phyloP scores from a whole-genome alignment of 2,888 invertebrate genomes.

The Troides oblongomaculatus region DNA sequence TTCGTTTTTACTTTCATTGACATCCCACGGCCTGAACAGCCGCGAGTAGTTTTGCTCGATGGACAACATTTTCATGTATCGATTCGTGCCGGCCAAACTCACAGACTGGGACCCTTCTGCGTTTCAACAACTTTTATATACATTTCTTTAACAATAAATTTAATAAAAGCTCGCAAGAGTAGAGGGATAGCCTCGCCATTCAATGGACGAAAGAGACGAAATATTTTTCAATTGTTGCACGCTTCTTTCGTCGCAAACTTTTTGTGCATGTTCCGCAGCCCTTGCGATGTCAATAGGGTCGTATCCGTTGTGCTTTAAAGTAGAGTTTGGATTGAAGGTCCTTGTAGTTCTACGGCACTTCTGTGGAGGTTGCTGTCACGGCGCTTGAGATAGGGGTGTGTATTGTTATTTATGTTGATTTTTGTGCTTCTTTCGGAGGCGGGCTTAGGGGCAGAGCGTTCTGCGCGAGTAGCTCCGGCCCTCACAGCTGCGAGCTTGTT shows the following conservation, averaged over 20 bases:
- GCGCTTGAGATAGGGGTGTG: conserved; percentile 78
- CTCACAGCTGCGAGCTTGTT: conserved; percentile 70
- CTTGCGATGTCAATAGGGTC: conserved; percentile 33
- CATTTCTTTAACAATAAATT: conserved; percentile 78
- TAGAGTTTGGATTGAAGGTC: conserved; percentile 35
- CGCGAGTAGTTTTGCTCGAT: conserved; percentile 70
- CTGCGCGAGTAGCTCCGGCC: conserved; percentile 62
- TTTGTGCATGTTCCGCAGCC: conserved; percentile 34
- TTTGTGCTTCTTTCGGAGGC: conserved; percentile 71
- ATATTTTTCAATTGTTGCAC: conserved; percentile 80
- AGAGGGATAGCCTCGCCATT: conserved; percentile 69
- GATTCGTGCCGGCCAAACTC: conserved; percentile 55
- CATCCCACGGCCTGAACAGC: conserved; percentile 83
- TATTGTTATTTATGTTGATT: conserved; percentile 80
- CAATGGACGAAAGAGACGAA: conserved; percentile 76
- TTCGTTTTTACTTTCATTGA: conserved; percentile 57
- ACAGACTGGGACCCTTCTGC: conserved; percentile 70
- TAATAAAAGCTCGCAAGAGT: conserved; percentile 71
- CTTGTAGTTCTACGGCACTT: conserved; percentile 40
- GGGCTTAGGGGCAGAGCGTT: conserved; percentile 69
- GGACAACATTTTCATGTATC: conserved; percentile 60
- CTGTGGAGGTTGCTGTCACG: conserved; percentile 47
- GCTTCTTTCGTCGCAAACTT: conserved; percentile 52
- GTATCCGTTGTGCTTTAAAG: conserved; percentile 35
- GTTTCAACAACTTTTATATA: conserved; percentile 77